These are phyloP conservation scores for Atherinomorus stipes DNA, from an alignment of 2,113 vertebrate species.

Conservation along the genomic window DNA sequence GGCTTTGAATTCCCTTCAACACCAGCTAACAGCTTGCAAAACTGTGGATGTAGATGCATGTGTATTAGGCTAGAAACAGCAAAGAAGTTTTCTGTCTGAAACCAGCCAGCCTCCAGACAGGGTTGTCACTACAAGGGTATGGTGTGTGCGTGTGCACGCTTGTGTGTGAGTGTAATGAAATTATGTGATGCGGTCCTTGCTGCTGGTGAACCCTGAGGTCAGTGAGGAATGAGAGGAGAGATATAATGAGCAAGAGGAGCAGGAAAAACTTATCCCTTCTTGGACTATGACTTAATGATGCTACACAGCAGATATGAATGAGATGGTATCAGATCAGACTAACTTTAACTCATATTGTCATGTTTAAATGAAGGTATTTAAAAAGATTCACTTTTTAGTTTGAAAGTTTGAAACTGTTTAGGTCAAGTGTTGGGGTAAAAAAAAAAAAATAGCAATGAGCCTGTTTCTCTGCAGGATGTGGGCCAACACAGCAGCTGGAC, in stretches of 20 bases:
- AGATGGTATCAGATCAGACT: background rate
- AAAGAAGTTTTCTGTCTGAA: background rate
- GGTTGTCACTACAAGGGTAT: constrained; percentile 16
- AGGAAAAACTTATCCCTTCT: constrained; percentile 2
- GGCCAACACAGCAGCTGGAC: background rate
- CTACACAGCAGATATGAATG: too few species aligned
- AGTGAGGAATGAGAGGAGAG: background rate
- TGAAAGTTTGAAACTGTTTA: constrained; percentile 17
- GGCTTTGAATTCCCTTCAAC: too few species aligned
- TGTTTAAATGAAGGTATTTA: constrained; percentile 9
- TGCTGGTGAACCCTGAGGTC: constrained; percentile 11
- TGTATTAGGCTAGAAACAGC: background rate
- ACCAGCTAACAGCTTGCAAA: too few species aligned
- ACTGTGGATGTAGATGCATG: background rate
- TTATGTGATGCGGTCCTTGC: constrained; percentile 14
- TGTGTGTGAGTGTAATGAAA: constrained; percentile 8
- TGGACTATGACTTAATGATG: too few species aligned
- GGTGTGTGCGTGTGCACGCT: constrained; percentile 10
- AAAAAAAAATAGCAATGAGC: background rate
- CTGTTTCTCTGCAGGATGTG: background rate
- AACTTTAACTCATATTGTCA: constrained; percentile 3
- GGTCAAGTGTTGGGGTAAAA: background rate
- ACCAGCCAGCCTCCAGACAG: background rate
- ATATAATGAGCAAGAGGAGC: background rate
- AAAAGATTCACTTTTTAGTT: background rate